A percentile compares a stretch with the other conserved stretches of the same genome.
These are phyloP conservation scores for Tipula unca DNA, from an alignment of 2,888 invertebrate genomes.

Conservation along the genomic window DNA sequence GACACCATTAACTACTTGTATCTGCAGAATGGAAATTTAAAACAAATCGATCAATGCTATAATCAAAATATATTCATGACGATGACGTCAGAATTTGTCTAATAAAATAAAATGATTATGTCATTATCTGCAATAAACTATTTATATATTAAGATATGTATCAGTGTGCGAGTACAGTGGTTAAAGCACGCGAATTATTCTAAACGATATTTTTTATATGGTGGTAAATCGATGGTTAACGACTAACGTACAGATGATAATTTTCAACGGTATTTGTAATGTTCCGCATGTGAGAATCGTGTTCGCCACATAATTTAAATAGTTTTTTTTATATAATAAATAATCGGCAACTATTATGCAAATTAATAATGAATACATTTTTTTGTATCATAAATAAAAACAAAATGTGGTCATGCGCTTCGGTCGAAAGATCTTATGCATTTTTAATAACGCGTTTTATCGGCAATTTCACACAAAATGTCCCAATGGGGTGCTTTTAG, in stretches of 20 bases:
- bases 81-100: not conserved
- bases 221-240: not conserved
- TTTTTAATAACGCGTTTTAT: not conserved
- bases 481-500: too few relatives aligned
- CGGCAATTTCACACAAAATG: too few relatives aligned
- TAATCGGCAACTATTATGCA: not conserved
- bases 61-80: not conserved
- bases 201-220: not conserved
- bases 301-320: not conserved
- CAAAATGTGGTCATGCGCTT: not conserved
- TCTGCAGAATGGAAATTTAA: constrained; percentile 45
- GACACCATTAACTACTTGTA: constrained; percentile 80
- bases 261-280: not conserved
- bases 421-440: not conserved
- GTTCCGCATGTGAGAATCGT: not conserved
- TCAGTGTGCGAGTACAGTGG: not conserved
- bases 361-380: not conserved
- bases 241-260: not conserved
- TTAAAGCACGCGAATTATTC: not conserved
- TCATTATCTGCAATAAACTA: not conserved
- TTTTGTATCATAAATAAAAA: not conserved
- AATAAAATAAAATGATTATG: not conserved
- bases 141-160: not conserved
- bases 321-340: not conserved
- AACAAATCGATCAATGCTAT: constrained; percentile 22